Evolutionary conservation across 2,113 vertebrate genomes (phyloP).

Genomic region (Cynoglossus semilaevis): DNA sequence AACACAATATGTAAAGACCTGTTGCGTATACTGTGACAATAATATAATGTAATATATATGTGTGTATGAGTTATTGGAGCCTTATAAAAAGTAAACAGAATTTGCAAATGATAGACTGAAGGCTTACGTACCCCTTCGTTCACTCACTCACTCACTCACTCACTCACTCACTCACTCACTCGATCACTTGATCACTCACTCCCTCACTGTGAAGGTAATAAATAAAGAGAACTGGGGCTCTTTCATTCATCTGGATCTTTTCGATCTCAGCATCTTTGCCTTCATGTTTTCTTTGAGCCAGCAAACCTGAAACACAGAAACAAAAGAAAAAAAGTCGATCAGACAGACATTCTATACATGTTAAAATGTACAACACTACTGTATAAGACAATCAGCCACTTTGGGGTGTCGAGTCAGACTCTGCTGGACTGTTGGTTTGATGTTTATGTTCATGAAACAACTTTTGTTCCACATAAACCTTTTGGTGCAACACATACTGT

Average conservation of each 20-base stretch:
- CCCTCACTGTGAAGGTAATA: constrained; percentile 56
- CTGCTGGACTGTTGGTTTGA: neutral
- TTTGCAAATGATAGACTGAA: constrained; percentile 61
- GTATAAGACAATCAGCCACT: neutral
- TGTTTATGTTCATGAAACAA: no score
- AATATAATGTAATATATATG: constrained; percentile 4
- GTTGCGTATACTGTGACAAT: constrained; percentile 57
- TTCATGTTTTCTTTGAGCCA: constrained; percentile 28
- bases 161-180: constrained; percentile 14
- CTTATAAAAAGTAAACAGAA: constrained; percentile 72
- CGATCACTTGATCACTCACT: constrained; percentile 17
- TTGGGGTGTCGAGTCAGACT: neutral
- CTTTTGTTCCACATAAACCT: no score
- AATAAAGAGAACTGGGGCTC: constrained; percentile 65
- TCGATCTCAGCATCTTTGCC: constrained; percentile 41
- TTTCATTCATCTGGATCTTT: constrained; percentile 45
- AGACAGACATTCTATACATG: constrained; percentile 9
- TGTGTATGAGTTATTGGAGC: constrained; percentile 59
- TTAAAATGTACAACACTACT: neutral
- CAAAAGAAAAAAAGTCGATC: constrained; percentile 12
- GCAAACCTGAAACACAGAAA: constrained; percentile 61
- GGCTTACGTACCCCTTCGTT: constrained; percentile 29
- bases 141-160: constrained; percentile 6
- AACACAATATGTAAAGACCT: constrained; percentile 67
- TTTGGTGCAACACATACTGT: no score